phyloP scores from a whole-genome alignment of 2,797 vertebrate genomes.

The Poeciliopsis infans region DNA sequence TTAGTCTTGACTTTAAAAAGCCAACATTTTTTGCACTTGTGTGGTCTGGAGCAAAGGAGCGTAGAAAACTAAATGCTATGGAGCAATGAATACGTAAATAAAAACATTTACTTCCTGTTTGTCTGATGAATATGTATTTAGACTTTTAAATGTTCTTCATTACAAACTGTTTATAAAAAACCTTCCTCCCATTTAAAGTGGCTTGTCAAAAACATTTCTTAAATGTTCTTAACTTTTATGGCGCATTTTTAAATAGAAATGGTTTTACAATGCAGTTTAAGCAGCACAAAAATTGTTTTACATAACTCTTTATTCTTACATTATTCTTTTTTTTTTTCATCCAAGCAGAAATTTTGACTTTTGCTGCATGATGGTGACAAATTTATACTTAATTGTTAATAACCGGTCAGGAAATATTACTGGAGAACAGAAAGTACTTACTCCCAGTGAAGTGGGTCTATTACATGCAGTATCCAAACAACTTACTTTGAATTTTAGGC shows the following conservation, averaged over 20 bases:
- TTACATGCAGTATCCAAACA: background rate
- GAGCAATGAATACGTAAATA: background rate
- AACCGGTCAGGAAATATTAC: background rate
- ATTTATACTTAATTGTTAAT: background rate
- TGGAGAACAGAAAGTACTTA: background rate
- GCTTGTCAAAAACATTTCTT: background rate
- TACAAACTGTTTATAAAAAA: background rate
- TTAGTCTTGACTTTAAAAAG: background rate
- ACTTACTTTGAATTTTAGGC: constrained; percentile 2
- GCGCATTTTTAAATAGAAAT: background rate
- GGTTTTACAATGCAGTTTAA: background rate
- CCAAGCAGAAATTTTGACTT: background rate
- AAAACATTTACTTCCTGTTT: background rate
- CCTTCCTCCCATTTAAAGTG: background rate
- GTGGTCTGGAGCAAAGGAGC: background rate
- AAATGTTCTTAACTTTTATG: background rate
- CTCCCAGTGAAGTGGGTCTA: background rate
- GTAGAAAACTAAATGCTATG: background rate
- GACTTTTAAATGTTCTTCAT: background rate
- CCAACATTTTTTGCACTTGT: background rate
- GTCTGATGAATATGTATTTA: background rate
- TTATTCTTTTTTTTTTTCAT: background rate
- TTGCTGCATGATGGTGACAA: background rate
- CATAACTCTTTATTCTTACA: background rate
- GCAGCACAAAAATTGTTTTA: background rate